Conservation (phyloP, 2,113 vertebrate genomes). For the Pangasianodon gigas region DNA sequence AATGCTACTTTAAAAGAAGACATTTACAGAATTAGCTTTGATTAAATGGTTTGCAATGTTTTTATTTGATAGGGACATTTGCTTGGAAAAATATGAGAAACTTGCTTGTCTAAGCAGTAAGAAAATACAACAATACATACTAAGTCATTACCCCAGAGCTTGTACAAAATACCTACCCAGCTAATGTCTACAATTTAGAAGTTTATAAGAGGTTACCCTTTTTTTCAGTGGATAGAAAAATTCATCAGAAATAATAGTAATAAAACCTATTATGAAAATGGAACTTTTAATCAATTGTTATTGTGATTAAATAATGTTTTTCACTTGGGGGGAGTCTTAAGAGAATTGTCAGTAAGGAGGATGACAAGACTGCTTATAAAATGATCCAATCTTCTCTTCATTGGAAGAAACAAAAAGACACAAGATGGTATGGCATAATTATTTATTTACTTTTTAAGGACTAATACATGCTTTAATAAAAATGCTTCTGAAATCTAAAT, state of each 20-base stretch:
- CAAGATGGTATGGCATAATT: background rate
- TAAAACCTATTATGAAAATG: background rate
- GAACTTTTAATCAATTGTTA: background rate
- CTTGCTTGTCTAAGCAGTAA: background rate
- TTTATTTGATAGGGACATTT: background rate
- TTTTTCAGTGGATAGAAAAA: background rate
- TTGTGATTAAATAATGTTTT: background rate
- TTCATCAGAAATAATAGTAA: background rate
- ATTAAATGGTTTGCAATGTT: background rate
- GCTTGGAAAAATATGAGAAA: background rate
- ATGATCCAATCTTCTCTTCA: background rate
- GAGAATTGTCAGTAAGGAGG: background rate
- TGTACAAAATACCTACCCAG: background rate
- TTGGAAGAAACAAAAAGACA: background rate
- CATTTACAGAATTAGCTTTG: background rate
- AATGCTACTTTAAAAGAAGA: background rate
- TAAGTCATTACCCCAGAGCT: background rate
- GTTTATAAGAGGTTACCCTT: background rate
- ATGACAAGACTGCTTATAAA: constrained; percentile 1
- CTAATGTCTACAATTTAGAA: background rate
- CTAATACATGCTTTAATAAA: background rate
- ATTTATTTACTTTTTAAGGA: background rate
- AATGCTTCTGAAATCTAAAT: background rate
- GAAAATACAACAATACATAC: background rate
- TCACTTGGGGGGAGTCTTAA: background rate